Conservation (phyloP, 2,797 vertebrate genomes). For the Mormyrus proboscirostris region DNA sequence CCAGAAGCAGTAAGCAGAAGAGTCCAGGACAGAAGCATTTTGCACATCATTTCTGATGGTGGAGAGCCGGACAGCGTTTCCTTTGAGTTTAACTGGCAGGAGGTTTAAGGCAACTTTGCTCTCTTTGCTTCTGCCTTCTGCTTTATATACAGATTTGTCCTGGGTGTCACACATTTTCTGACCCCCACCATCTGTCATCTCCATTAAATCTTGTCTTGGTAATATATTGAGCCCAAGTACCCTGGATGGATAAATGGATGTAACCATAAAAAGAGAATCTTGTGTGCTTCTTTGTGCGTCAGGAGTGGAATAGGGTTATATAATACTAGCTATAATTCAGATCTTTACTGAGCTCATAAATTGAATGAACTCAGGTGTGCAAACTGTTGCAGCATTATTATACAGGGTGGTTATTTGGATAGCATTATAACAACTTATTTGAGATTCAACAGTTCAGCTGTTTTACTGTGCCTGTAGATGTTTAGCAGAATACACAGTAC, state of each 20-base stretch:
- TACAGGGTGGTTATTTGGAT: slow-evolving; percentile 37
- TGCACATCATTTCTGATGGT: slow-evolving; percentile 51
- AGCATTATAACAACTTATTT: neutral
- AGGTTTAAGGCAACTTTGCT: slow-evolving; percentile 32
- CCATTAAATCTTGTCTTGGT: slow-evolving; percentile 24
- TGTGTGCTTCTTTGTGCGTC: slow-evolving; percentile 33
- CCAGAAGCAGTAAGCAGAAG: slow-evolving; percentile 55
- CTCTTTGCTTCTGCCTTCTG: slow-evolving; percentile 30
- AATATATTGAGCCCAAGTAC: slow-evolving; percentile 49
- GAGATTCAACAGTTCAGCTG: neutral
- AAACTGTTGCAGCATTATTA: slow-evolving; percentile 37
- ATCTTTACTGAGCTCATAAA: slow-evolving; percentile 59
- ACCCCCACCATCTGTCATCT: slow-evolving; percentile 1
- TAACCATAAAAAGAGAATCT: slow-evolving; percentile 44
- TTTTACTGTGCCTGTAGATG: neutral
- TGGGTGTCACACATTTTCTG: slow-evolving; percentile 21
- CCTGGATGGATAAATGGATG: slow-evolving; percentile 49
- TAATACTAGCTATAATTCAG: slow-evolving; percentile 46
- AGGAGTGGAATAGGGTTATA: slow-evolving; percentile 50
- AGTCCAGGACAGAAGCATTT: slow-evolving; percentile 56
- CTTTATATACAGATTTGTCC: slow-evolving; percentile 50
- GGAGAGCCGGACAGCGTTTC: slow-evolving; percentile 23
- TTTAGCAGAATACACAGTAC: neutral
- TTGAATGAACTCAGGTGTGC: slow-evolving; percentile 48
- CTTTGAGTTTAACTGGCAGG: slow-evolving; percentile 13